These are phyloP conservation scores for Acanthopagrus latus DNA, from an alignment of 2,797 vertebrate genomes.

Conservation along the genomic window DNA sequence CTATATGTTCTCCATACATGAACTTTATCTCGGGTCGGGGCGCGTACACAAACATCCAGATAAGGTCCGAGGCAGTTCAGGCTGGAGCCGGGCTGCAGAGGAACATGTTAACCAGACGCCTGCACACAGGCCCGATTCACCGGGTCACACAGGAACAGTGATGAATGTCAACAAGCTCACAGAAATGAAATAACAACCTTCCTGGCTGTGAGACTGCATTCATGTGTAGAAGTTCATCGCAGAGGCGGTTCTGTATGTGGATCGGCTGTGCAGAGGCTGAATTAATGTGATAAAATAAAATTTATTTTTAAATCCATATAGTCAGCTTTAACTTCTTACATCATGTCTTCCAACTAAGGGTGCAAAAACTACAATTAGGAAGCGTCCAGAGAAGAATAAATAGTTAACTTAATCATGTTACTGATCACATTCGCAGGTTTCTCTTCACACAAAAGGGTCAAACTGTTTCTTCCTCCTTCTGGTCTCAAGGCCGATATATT, in stretches of 20 bases:
- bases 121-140: slow-evolving; percentile 35
- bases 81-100: slow-evolving; percentile 14
- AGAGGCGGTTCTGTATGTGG: too few species aligned
- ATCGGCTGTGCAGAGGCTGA: too few species aligned
- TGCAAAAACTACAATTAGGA: too few species aligned
- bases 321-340: too few species aligned
- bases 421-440: not conserved
- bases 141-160: not conserved
- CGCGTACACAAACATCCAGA: slow-evolving; percentile 33
- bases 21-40: slow-evolving; percentile 14
- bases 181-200: not conserved
- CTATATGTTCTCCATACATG: not conserved
- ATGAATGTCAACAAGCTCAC: slow-evolving; percentile 16
- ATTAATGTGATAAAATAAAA: too few species aligned
- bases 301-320: too few species aligned
- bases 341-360: too few species aligned
- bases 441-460: not conserved
- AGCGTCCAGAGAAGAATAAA: too few species aligned
- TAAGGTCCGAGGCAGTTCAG: slow-evolving; percentile 29
- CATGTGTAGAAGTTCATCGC: too few species aligned
- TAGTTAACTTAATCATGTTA: not conserved
- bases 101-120: slow-evolving; percentile 31
- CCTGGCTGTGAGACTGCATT: not conserved
- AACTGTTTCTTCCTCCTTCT: not conserved
- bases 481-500: not conserved